Conservation (phyloP, 2,888 invertebrate species). For the Eristalis intricaria region DNA sequence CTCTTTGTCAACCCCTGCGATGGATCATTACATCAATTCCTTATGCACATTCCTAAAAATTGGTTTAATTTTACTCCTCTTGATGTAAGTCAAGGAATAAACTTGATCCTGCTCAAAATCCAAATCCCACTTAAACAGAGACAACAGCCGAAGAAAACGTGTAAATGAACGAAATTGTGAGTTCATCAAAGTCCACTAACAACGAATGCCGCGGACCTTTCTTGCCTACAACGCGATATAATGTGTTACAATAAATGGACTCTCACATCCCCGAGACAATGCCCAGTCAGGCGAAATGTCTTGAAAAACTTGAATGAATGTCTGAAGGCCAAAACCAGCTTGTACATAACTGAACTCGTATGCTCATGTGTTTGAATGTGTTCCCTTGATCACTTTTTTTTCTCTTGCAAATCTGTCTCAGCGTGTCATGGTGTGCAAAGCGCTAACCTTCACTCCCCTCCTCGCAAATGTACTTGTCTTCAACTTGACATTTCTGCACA, state of each 20-base stretch:
- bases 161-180: too few species aligned
- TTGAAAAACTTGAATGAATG: background rate
- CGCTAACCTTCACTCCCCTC: slow-evolving; percentile 14
- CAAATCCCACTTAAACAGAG: too few species aligned
- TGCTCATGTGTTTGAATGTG: background rate
- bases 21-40: too few species aligned
- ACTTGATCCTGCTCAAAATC: too few species aligned
- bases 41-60: too few species aligned
- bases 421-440: too few species aligned
- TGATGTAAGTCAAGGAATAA: too few species aligned
- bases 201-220: background rate
- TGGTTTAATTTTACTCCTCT: too few species aligned
- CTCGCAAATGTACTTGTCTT: slow-evolving; percentile 44
- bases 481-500: slow-evolving; percentile 62
- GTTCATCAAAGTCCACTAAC: too few species aligned
- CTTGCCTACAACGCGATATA: background rate
- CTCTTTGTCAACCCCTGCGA: too few species aligned
- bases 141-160: too few species aligned
- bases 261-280: background rate
- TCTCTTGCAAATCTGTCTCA: background rate
- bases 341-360: background rate
- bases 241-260: background rate
- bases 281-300: background rate
- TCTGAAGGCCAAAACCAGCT: background rate
- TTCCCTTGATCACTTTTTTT: background rate